Evolutionary conservation across 1,140 invertebrate species (phyloP).

Genomic region (Ganaspis sp.): DNA sequence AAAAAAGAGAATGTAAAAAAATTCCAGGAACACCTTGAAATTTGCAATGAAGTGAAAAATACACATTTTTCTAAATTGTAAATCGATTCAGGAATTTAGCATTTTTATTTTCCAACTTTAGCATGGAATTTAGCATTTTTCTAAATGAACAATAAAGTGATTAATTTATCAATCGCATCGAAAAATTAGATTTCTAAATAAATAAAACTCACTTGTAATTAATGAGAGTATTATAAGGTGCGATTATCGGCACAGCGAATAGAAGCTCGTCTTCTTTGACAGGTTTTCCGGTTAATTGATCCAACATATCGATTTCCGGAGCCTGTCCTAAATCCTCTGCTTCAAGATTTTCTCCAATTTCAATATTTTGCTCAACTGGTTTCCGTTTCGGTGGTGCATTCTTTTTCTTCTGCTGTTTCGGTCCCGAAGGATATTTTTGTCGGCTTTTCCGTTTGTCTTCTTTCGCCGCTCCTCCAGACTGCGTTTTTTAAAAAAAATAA

Average conservation of each 20-base stretch:
- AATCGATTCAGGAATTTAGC: too few species aligned
- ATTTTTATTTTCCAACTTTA: too few species aligned
- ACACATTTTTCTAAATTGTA: too few species aligned
- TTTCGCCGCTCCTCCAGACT: constrained; percentile 83
- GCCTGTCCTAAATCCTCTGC: constrained; percentile 63
- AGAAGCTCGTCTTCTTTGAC: constrained; percentile 92
- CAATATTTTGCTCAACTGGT: constrained; percentile 47
- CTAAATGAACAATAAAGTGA: too few species aligned
- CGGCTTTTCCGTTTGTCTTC: constrained; percentile 80
- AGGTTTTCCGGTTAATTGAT: constrained; percentile 91
- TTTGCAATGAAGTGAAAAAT: too few species aligned
- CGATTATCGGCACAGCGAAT: constrained; percentile 95
- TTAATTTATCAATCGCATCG: too few species aligned
- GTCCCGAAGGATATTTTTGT: constrained; percentile 73
- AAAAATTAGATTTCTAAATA: too few species aligned
- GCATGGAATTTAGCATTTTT: too few species aligned
- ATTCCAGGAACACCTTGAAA: too few species aligned
- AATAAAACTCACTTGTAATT: constrained; percentile 97
- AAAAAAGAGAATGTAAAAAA: too few species aligned
- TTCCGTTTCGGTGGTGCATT: constrained; percentile 54
- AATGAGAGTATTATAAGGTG: constrained; percentile 92
- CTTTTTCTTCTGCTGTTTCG: constrained; percentile 71
- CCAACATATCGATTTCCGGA: constrained; percentile 84
- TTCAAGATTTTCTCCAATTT: constrained; percentile 61
- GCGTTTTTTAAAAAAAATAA: too few species aligned